Evolutionary conservation across 2,113 vertebrate genomes (phyloP).

Genomic region (Aphyosemion australe): DNA sequence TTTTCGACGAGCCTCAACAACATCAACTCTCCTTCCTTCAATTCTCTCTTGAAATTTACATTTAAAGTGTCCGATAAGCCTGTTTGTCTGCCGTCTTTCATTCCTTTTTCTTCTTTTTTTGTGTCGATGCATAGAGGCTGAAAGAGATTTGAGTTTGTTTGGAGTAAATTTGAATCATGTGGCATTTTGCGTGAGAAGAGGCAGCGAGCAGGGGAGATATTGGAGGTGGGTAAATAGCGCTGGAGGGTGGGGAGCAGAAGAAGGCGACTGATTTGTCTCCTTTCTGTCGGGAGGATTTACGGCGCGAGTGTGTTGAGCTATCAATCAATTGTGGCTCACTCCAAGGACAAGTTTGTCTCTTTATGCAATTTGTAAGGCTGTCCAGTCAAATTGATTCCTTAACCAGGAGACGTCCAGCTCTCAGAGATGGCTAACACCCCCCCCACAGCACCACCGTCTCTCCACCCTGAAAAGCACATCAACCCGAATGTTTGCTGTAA

Average conservation of each 20-base stretch:
- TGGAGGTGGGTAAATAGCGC: slow-evolving; percentile 53
- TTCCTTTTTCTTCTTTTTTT: slow-evolving; percentile 50
- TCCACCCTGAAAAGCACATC: slow-evolving; percentile 56
- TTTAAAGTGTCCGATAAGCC: slow-evolving; percentile 78
- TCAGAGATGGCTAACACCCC: slow-evolving; percentile 48
- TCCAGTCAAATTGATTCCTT: slow-evolving; percentile 83
- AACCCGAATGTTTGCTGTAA: slow-evolving; percentile 61
- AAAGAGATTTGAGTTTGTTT: slow-evolving; percentile 59
- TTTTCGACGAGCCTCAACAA: slow-evolving; percentile 56
- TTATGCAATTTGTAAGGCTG: slow-evolving; percentile 81
- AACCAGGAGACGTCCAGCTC: slow-evolving; percentile 72
- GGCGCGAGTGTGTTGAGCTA: slow-evolving; percentile 73
- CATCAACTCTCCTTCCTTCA: slow-evolving; percentile 67
- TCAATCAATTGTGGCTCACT: slow-evolving; percentile 77
- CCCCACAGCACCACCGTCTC: slow-evolving; percentile 13
- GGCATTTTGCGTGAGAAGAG: slow-evolving; percentile 38
- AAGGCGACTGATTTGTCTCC: slow-evolving; percentile 72
- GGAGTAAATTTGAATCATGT: slow-evolving; percentile 56
- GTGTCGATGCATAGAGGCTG: slow-evolving; percentile 56
- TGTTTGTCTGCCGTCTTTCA: slow-evolving; percentile 60
- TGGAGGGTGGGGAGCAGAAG: slow-evolving; percentile 28
- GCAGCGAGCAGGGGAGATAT: slow-evolving; percentile 34
- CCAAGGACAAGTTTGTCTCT: slow-evolving; percentile 82
- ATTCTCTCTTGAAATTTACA: slow-evolving; percentile 71
- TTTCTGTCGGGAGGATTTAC: slow-evolving; percentile 78